Evolutionary conservation across 1,140 invertebrate species (phyloP).

Genomic region (Pseudomyrmex cubaensis): DNA sequence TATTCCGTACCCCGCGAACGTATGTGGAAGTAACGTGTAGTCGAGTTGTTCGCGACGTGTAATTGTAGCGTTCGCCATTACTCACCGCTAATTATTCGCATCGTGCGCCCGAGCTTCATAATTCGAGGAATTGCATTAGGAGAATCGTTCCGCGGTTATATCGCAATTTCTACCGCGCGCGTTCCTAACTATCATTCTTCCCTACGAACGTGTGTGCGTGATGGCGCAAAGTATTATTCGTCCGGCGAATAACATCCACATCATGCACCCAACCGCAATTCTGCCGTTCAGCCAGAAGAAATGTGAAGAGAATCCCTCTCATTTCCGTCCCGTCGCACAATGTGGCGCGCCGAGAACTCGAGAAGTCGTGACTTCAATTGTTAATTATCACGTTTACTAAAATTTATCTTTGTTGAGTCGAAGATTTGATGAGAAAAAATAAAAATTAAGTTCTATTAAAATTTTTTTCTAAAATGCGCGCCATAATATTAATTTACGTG

Average conservation of each 20-base stretch:
- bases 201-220: background rate
- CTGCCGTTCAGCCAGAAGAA: background rate
- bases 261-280: constrained; percentile 9
- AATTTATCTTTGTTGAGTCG: too few species aligned
- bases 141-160: constrained; percentile 52
- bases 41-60: constrained; percentile 18
- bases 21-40: constrained; percentile 6
- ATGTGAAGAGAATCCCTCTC: background rate
- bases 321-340: constrained; percentile 3
- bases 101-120: constrained; percentile 52
- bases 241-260: constrained; percentile 26
- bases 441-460: background rate
- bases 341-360: too few species aligned
- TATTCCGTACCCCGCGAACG: constrained; percentile 2
- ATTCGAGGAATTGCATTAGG: constrained; percentile 58
- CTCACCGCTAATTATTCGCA: constrained; percentile 57
- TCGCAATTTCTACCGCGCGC: constrained; percentile 39
- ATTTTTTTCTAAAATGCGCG: background rate
- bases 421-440: background rate
- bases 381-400: too few species aligned
- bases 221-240: background rate
- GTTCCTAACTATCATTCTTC: constrained; percentile 24
- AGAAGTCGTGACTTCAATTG: too few species aligned
- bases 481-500: background rate
- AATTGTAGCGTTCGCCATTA: constrained; percentile 59